These are phyloP conservation scores for Pipistrellus pygmaeus DNA, from an alignment of 2,797 vertebrate species.

Conservation along the genomic window DNA sequence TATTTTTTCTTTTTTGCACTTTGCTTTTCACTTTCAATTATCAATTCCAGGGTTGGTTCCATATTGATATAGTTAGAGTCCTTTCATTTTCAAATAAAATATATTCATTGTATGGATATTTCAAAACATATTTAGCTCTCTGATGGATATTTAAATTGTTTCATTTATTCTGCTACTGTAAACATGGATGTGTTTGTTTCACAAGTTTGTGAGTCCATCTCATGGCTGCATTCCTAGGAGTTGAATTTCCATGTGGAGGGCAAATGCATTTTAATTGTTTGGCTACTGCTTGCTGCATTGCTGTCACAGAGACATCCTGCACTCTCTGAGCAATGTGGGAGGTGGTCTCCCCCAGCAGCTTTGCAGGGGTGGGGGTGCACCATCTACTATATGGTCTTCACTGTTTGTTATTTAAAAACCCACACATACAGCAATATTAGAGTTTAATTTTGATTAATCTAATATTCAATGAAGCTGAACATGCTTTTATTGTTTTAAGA, in stretches of 20 bases:
- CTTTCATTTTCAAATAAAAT: background rate
- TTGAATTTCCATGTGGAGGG: background rate
- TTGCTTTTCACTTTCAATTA: background rate
- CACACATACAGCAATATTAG: background rate
- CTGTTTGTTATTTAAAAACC: background rate
- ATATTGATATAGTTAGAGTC: background rate
- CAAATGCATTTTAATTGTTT: background rate
- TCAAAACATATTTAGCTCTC: background rate
- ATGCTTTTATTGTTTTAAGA: background rate
- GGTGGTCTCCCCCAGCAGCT: accelerated
- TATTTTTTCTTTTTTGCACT: background rate
- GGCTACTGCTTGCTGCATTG: background rate
- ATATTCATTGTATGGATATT: background rate
- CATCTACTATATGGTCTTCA: background rate
- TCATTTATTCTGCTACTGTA: background rate
- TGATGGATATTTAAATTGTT: background rate
- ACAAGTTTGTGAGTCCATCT: background rate
- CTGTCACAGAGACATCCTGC: background rate
- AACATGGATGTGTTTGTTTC: background rate
- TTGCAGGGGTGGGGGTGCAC: background rate
- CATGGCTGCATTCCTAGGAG: background rate
- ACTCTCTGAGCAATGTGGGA: too few species aligned
- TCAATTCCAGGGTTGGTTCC: background rate
- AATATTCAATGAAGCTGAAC: background rate
- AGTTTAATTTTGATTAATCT: background rate